These are phyloP conservation scores for Geodia barretti DNA, from an alignment of 37 sponge, comb jelly and placozoan genomes.

Conservation along the genomic window DNA sequence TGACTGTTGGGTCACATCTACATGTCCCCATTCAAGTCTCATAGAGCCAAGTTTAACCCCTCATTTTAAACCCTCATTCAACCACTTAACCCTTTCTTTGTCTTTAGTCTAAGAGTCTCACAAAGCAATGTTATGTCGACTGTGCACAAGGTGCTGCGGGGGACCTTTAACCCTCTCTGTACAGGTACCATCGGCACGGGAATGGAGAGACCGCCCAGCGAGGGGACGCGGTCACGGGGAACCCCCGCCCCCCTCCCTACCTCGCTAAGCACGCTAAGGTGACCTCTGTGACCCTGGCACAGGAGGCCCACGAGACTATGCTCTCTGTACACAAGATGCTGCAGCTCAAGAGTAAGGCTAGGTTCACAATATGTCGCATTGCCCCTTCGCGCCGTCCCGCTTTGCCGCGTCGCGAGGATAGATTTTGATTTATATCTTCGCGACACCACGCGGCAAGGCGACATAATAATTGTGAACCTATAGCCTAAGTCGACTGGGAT, in stretches of 20 bases:
- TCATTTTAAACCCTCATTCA: not conserved
- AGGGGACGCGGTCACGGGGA: constrained; percentile 76
- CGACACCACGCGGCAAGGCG: too few relatives aligned
- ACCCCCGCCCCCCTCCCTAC: constrained; percentile 80
- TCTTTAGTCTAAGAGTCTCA: too few relatives aligned
- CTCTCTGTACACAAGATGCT: constrained; percentile 51
- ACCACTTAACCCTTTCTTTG: not conserved
- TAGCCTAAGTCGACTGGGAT: too few relatives aligned
- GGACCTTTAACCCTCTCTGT: not conserved
- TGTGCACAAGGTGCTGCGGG: too few relatives aligned
- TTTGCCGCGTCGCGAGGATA: too few relatives aligned
- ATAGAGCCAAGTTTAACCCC: not conserved
- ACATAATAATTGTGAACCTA: too few relatives aligned
- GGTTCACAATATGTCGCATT: too few relatives aligned
- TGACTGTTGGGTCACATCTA: too few relatives aligned
- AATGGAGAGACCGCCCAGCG: constrained; percentile 57
- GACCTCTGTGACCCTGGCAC: constrained; percentile 59
- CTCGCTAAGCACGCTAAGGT: constrained; percentile 64
- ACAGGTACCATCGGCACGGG: constrained; percentile 68
- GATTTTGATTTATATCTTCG: too few relatives aligned
- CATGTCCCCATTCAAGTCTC: too few relatives aligned
- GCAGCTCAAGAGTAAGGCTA: constrained; percentile 48
- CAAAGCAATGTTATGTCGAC: too few relatives aligned
- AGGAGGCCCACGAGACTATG: constrained; percentile 71
- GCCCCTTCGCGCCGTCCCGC: too few relatives aligned